Evolutionary conservation across 2,113 vertebrate species (phyloP).

Genomic region (Galeopterus variegatus): DNA sequence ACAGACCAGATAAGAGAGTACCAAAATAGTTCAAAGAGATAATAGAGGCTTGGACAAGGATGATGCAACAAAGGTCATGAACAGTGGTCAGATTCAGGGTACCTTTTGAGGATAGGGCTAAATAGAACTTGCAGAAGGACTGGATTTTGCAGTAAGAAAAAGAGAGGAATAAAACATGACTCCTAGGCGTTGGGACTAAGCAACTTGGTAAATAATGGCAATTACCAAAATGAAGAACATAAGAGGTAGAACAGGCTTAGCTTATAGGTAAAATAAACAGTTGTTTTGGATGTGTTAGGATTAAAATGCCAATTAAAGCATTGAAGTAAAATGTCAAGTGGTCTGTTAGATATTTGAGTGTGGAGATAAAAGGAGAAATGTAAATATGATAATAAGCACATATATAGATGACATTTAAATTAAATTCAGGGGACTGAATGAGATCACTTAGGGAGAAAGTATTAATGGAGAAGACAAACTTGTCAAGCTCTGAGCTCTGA

Average conservation of each 20-base stretch:
- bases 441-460: neutral
- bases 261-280: neutral
- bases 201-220: neutral
- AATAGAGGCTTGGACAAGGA: neutral
- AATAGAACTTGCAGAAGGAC: neutral
- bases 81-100: neutral
- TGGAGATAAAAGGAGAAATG: slow-evolving; percentile 1
- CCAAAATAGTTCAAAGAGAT: neutral
- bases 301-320: neutral
- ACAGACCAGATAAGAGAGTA: neutral
- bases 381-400: neutral
- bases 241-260: neutral
- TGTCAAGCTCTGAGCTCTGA: neutral
- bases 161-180: neutral
- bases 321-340: neutral
- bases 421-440: neutral
- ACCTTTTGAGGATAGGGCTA: neutral
- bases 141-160: neutral
- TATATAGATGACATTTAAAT: neutral
- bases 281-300: neutral
- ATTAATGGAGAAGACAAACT: neutral
- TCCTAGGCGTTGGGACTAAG: neutral
- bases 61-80: neutral
- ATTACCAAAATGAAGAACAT: neutral
- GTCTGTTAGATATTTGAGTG: neutral